Evolutionary conservation across 1,140 invertebrate species (phyloP).

Genomic region (Anastatus disparis): DNA sequence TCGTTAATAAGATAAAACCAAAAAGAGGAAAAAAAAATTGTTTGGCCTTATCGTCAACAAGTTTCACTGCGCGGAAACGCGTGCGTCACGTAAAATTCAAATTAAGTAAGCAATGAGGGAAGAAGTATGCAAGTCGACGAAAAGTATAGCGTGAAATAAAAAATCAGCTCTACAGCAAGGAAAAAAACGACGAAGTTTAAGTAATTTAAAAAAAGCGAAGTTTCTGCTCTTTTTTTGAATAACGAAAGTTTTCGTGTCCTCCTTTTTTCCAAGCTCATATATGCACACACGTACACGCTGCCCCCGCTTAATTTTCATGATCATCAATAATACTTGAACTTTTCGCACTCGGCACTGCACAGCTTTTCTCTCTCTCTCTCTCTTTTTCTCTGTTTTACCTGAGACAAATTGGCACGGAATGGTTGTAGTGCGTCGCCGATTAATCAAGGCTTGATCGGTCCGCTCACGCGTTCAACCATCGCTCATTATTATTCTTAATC

Average conservation of each 20-base stretch:
- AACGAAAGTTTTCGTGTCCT: background rate
- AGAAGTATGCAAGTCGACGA: too few species aligned
- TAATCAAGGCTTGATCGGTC: conserved; percentile 47
- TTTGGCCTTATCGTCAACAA: background rate
- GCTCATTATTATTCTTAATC: conserved; percentile 47
- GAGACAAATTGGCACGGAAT: conserved; percentile 42
- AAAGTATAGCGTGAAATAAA: too few species aligned
- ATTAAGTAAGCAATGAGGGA: background rate
- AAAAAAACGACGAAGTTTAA: too few species aligned
- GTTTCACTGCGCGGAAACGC: background rate
- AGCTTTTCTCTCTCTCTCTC: conserved; percentile 13
- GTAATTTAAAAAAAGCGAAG: too few species aligned
- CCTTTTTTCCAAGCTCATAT: background rate
- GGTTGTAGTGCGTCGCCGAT: conserved; percentile 39
- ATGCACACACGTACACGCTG: too few species aligned
- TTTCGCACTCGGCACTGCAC: too few species aligned
- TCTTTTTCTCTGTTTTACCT: background rate
- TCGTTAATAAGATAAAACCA: conserved; percentile 21
- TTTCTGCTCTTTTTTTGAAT: too few species aligned
- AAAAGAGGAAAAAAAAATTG: too few species aligned
- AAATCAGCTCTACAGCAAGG: too few species aligned
- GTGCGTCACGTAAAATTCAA: background rate
- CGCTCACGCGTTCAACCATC: conserved; percentile 20
- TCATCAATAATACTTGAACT: conserved; percentile 44
- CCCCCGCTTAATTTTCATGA: conserved; percentile 28